A percentile compares a stretch with the other conserved stretches of the same genome.
Conservation (phyloP, 1,140 invertebrate genomes). For the Lepidurus arcticus region DNA sequence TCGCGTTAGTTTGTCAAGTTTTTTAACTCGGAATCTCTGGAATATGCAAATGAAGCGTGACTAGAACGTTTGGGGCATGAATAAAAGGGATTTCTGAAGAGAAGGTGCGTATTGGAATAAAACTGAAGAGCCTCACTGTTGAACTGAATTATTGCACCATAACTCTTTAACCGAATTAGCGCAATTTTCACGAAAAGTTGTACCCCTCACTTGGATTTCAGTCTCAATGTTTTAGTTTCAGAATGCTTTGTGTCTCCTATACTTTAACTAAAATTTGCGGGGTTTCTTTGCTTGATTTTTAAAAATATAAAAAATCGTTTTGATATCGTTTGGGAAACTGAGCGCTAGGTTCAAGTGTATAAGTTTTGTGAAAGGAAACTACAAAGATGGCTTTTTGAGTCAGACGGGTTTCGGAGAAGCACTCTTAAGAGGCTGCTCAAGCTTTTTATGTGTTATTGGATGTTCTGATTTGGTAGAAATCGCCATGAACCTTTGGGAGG, state of each 20-base stretch:
- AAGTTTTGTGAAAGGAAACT: neutral
- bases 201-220: no score
- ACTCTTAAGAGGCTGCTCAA: slow-evolving; percentile 9
- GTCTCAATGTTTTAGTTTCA: no score
- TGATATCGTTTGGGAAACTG: neutral
- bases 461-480: slow-evolving; percentile 22
- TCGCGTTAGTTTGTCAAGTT: neutral
- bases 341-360: neutral
- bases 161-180: neutral
- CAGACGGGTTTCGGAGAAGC: neutral
- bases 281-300: no score
- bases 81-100: neutral
- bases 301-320: neutral
- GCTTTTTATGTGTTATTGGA: slow-evolving; percentile 22
- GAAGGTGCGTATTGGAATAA: neutral
- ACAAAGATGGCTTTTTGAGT: neutral
- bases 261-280: no score
- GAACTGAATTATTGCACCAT: no score
- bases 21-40: neutral
- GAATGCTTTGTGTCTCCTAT: no score
- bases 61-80: neutral
- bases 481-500: slow-evolving; percentile 4
- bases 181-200: neutral
- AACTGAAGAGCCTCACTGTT: no score
- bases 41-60: slow-evolving; percentile 19